Evolutionary conservation across 2,797 vertebrate genomes (phyloP).

Genomic region (Harpagifer antarcticus): DNA sequence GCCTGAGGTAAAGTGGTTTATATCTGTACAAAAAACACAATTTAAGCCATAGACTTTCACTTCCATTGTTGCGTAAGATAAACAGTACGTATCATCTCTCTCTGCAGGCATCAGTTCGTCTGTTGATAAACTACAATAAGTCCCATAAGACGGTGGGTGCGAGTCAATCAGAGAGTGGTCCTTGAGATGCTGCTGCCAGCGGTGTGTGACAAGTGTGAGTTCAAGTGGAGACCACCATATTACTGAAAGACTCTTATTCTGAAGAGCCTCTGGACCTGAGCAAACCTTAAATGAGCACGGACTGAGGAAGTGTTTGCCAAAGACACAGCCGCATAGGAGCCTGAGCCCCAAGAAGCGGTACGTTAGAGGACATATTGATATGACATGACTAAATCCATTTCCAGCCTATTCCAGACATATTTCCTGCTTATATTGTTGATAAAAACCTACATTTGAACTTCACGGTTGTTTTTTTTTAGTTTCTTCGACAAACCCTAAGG

Average conservation of each 20-base stretch:
- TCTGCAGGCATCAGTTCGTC: constrained; percentile 91
- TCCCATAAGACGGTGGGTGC: constrained; percentile 92
- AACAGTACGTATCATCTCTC: background rate
- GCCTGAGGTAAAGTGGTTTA: constrained; percentile 87
- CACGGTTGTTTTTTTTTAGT: no score
- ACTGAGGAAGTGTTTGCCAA: constrained; percentile 92
- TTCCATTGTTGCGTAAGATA: background rate
- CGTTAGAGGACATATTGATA: background rate
- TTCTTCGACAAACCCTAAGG: background rate
- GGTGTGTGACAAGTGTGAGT: constrained; percentile 95
- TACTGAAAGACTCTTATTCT: constrained; percentile 87
- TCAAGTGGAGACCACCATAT: constrained; percentile 83
- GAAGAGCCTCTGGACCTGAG: constrained; percentile 88
- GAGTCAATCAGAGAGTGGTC: constrained; percentile 91
- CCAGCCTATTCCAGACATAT: no score
- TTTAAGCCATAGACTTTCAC: background rate
- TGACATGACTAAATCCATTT: background rate
- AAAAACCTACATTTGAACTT: no score
- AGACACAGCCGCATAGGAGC: constrained; percentile 82
- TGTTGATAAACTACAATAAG: constrained; percentile 95
- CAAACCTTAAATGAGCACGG: constrained; percentile 90
- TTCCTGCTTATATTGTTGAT: no score
- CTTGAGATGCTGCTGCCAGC: constrained; percentile 86
- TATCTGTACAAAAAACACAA: no score
- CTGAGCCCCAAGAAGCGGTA: constrained; percentile 29